phyloP scores from a whole-genome alignment of 2,113 vertebrate genomes.

The Echinops telfairi region DNA sequence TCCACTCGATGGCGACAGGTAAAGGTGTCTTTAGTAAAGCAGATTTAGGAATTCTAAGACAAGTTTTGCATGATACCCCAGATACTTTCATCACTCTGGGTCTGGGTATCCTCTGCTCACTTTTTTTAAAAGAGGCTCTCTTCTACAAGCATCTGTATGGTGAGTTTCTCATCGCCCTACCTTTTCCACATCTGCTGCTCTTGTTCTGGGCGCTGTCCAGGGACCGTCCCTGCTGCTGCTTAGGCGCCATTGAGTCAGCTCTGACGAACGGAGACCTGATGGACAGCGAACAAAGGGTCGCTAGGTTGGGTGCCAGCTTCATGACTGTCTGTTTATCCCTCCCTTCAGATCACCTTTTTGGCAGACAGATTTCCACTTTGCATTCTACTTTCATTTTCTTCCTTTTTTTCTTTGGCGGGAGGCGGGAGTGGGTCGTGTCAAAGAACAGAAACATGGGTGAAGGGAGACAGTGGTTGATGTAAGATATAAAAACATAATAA shows the following conservation, averaged over 20 bases:
- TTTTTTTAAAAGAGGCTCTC: not conserved
- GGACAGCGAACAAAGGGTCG: not conserved
- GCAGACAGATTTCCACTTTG: not conserved
- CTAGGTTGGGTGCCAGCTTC: not conserved
- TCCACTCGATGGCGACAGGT: not conserved
- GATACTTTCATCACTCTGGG: not conserved
- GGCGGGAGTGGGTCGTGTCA: too few relatives aligned
- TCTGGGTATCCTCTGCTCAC: not conserved
- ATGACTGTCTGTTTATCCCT: not conserved
- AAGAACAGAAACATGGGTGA: too few relatives aligned
- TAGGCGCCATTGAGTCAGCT: not conserved
- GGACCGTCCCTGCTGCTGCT: not conserved
- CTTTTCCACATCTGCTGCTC: not conserved
- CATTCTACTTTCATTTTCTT: not conserved
- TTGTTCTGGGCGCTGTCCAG: not conserved
- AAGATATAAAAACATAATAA: too few relatives aligned
- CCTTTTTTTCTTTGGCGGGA: too few relatives aligned
- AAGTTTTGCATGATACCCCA: not conserved
- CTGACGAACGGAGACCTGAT: not conserved
- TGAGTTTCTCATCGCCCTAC: not conserved
- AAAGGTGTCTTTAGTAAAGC: slow-evolving; percentile 26
- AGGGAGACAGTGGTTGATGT: too few relatives aligned
- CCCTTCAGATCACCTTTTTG: not conserved
- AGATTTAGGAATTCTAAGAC: not conserved
- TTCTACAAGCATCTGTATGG: not conserved